Evolutionary conservation across 1,140 invertebrate species (phyloP).

Genomic region (silkworm (Bombyx mori)): DNA sequence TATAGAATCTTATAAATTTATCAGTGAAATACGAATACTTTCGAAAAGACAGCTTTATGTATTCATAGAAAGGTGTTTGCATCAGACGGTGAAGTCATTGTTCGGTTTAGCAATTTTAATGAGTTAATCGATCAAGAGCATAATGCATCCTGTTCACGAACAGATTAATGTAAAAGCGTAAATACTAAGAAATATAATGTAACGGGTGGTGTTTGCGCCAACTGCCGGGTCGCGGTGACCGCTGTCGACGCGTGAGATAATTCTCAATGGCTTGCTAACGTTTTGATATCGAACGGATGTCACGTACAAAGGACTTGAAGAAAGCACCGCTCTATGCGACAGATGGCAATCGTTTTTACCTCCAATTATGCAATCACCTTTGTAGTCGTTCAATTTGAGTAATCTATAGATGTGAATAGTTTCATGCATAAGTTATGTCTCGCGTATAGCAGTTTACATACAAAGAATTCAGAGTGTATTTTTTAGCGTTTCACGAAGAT

Average conservation of each 20-base stretch:
- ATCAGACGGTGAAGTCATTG: conserved; percentile 7
- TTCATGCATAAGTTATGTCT: no score
- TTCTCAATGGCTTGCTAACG: conserved; percentile 40
- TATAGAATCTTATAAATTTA: no score
- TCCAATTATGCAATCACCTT: neutral
- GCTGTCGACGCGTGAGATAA: conserved; percentile 42
- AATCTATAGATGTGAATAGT: no score
- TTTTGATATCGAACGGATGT: conserved; percentile 34
- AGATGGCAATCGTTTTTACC: conserved; percentile 14
- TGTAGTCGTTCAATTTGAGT: neutral
- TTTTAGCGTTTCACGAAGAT: no score
- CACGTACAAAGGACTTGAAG: conserved; percentile 40
- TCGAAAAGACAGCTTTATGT: neutral
- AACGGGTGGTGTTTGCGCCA: conserved; percentile 15
- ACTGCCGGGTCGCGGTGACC: conserved; percentile 18
- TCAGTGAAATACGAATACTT: neutral
- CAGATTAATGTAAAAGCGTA: conserved; percentile 15
- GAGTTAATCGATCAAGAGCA: conserved; percentile 13
- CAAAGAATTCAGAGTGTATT: no score
- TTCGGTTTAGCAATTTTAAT: conserved; percentile 12
- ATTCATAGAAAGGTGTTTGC: conserved; percentile 1
- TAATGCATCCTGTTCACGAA: conserved; percentile 15
- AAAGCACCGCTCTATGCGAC: conserved; percentile 24
- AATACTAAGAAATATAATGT: conserved; percentile 17
- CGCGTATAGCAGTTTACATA: no score